Base-by-base conservation (phyloP, 2,888 invertebrate species). In the Drosophila borealis region DNA sequence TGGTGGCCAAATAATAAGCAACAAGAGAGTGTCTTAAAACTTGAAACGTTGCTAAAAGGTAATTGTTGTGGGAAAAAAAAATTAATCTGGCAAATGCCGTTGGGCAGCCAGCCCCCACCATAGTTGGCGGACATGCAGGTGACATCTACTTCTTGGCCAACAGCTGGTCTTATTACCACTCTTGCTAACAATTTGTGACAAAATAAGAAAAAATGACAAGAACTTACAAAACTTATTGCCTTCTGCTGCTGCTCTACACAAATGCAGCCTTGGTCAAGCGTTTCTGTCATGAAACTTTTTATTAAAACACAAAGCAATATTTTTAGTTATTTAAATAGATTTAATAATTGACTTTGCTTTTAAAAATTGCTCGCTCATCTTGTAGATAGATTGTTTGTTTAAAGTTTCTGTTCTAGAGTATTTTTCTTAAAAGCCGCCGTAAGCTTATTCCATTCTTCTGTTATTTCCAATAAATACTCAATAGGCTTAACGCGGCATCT, bases 71-170 rank as follows among this genome's bases (percentile, higher is more conserved):
- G 21, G 34, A 25, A 14, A 34, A 42, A 42, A 45, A 70, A 71
- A 76, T 73, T 73, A 73, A 74, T 71, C 74, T 63, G 72, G 55
- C 59, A 59, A 66, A 55, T 75, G 77, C 62, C 62, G 66, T 64
- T 25, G 56, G 55, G 42, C 55, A 62, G 48, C 39, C 29, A 29
- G 29, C 17, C n/a, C 39, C 3, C 9, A 1, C 14, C 39, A 25
- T 36, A 11, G 21, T n/a, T 62, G 14, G 44, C 25, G 45, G 37
- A 60, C 37, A 60, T 21, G 61, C 74, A 71, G 72, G 54, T 74
- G 62, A 75, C 75, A 59, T 63, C 46, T 54, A 74, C 74, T 74
- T 73, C 74, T 74, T 73, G 69, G 62, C 50, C 68, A 59, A 62
- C 64, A 56, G 10, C 64, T 53, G 59, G 50, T 53, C 49, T 42